Conservation (phyloP, 2,888 invertebrate genomes). For the Ferrisia virgata region DNA sequence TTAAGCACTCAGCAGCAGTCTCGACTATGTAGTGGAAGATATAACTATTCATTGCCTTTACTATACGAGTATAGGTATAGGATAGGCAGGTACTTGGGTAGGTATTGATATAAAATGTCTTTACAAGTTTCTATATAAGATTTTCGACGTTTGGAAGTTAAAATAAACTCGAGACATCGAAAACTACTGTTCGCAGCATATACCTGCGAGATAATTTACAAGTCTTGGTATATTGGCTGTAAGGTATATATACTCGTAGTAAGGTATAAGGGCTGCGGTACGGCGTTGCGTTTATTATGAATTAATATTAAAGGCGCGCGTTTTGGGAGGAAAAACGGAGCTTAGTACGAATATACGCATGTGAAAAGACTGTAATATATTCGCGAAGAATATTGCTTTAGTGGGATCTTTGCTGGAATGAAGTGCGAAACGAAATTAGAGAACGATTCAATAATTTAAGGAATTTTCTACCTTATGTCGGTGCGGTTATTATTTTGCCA, state of each 20-base stretch:
- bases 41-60: too few relatives aligned
- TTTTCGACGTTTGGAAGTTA: neutral
- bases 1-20: too few relatives aligned
- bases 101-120: neutral
- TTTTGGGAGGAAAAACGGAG: neutral
- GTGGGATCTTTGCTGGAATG: neutral
- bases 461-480: slow-evolving; percentile 21
- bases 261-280: neutral
- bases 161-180: neutral
- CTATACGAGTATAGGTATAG: too few relatives aligned
- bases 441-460: slow-evolving; percentile 25
- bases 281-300: neutral
- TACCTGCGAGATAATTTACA: neutral
- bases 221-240: neutral
- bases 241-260: too few relatives aligned
- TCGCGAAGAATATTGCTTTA: neutral
- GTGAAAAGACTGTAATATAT: neutral
- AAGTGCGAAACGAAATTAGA: neutral
- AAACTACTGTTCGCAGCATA: neutral
- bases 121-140: neutral
- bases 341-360: neutral
- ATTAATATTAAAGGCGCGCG: neutral
- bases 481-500: neutral
- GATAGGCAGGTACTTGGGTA: neutral
- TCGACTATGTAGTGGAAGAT: too few relatives aligned